Conservation (phyloP, 2,888 invertebrate genomes). For the Chrysolina oricalcia region DNA sequence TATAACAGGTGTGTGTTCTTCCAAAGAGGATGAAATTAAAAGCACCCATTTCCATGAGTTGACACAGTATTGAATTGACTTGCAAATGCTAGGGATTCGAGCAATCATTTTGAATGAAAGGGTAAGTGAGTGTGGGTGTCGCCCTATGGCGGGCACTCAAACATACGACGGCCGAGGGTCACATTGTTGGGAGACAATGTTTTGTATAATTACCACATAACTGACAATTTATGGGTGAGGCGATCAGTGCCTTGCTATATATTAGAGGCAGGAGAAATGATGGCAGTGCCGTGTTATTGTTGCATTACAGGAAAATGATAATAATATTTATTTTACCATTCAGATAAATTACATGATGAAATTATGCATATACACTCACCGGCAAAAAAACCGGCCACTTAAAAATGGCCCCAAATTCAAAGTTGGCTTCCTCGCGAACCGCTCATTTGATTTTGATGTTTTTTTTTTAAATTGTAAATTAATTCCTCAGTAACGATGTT, state of each 20-base stretch:
- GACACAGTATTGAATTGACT: not conserved
- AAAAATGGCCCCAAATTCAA: no score
- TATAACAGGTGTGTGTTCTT: no score
- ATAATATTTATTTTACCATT: no score
- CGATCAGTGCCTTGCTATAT: slow-evolving; percentile 56
- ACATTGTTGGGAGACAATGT: slow-evolving; percentile 66
- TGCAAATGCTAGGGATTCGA: slow-evolving; percentile 31
- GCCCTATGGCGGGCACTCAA: slow-evolving; percentile 36
- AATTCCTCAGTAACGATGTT: no score
- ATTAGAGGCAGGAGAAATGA: not conserved
- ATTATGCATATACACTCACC: no score
- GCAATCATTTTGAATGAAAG: slow-evolving; percentile 21
- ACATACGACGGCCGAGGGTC: slow-evolving; percentile 54
- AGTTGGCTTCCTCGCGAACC: no score
- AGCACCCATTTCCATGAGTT: not conserved
- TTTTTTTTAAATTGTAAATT: no score
- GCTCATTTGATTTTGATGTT: no score
- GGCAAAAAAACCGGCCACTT: no score
- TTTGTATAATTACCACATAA: slow-evolving; percentile 68
- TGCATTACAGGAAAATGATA: no score
- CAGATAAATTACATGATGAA: no score
- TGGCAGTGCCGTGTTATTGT: not conserved
- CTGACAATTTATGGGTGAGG: slow-evolving; percentile 65
- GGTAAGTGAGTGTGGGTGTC: slow-evolving; percentile 34
- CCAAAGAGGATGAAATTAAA: not conserved